phyloP scores from a whole-genome alignment of 2,888 invertebrate genomes.

The Acronicta psi region DNA sequence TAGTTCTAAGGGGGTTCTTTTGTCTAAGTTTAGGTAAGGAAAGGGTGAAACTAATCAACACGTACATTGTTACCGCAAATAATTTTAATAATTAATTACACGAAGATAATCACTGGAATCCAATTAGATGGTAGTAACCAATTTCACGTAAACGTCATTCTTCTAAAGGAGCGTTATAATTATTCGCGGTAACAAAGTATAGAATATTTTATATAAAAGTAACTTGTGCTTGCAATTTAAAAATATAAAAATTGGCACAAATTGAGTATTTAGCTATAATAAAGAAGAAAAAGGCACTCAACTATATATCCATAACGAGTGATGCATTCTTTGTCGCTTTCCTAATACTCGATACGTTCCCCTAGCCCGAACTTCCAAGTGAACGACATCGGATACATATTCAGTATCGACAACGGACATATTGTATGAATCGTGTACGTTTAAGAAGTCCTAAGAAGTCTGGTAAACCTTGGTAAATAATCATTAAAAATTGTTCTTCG shows the following conservation, averaged over 20 bases:
- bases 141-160: not conserved
- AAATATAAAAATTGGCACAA: conserved; percentile 76
- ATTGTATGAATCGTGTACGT: not conserved
- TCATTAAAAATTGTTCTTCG: too few species aligned
- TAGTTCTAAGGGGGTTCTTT: conserved; percentile 22
- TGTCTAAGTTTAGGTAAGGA: conserved; percentile 17
- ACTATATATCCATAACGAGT: conserved; percentile 48
- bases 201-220: conserved; percentile 44
- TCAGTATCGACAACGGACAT: conserved; percentile 7
- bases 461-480: too few species aligned
- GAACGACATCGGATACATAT: conserved; percentile 6
- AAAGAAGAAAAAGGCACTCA: conserved; percentile 66
- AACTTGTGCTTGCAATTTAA: conserved; percentile 63
- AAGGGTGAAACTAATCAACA: conserved; percentile 27
- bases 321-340: conserved; percentile 19
- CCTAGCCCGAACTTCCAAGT: conserved; percentile 7
- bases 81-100: conserved; percentile 2
- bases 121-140: not conserved
- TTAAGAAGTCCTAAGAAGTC: not conserved
- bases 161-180: conserved; percentile 6
- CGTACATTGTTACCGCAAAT: conserved; percentile 41
- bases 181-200: conserved; percentile 44
- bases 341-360: conserved; percentile 1
- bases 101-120: not conserved
- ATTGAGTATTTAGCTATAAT: conserved; percentile 76